Evolutionary conservation across 2,113 vertebrate species (phyloP).

Genomic region (Callionymus lyra): DNA sequence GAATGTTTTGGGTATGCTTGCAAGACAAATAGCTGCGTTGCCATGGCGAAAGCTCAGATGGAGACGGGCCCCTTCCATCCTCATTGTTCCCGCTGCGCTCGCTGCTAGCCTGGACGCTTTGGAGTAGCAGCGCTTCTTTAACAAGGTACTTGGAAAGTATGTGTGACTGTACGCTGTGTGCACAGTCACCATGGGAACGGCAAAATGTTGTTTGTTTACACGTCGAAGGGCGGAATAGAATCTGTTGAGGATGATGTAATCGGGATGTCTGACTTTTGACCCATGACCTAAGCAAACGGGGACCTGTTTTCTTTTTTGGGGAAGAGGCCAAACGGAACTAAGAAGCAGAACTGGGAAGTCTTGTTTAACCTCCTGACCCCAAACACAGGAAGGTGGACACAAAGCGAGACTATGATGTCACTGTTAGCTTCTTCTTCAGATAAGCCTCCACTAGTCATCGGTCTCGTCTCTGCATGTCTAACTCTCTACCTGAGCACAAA

Average conservation of each 20-base stretch:
- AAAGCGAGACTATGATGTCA: conserved; percentile 22
- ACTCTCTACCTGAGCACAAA: conserved; percentile 9
- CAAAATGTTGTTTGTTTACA: conserved; percentile 26
- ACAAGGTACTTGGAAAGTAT: conserved; percentile 41
- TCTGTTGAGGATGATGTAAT: conserved; percentile 22
- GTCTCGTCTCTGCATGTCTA: not conserved
- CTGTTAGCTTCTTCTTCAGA: conserved; percentile 14
- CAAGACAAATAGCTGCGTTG: conserved; percentile 16
- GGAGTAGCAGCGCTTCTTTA: conserved; percentile 16
- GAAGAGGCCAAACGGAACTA: conserved; percentile 6
- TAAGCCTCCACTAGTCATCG: conserved; percentile 1
- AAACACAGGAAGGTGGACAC: conserved; percentile 6
- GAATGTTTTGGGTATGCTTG: conserved; percentile 23
- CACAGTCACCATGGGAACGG: conserved; percentile 21
- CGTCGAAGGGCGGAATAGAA: not conserved
- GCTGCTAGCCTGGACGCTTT: too few species aligned
- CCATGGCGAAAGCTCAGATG: conserved; percentile 12
- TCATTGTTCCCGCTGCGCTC: conserved; percentile 8
- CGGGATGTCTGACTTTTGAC: conserved; percentile 21
- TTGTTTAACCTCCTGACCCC: conserved; percentile 27
- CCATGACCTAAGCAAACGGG: conserved; percentile 16
- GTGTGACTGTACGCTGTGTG: conserved; percentile 20
- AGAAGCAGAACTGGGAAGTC: conserved; percentile 12
- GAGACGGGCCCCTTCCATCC: conserved; percentile 13
- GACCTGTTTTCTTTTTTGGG: conserved; percentile 17